Evolutionary conservation across 30 jellyfish, hydroid and myxozoan species (phyloP), one percentile per base, ranked within the genome.

Genomic region (Mastigias papua): DNA sequence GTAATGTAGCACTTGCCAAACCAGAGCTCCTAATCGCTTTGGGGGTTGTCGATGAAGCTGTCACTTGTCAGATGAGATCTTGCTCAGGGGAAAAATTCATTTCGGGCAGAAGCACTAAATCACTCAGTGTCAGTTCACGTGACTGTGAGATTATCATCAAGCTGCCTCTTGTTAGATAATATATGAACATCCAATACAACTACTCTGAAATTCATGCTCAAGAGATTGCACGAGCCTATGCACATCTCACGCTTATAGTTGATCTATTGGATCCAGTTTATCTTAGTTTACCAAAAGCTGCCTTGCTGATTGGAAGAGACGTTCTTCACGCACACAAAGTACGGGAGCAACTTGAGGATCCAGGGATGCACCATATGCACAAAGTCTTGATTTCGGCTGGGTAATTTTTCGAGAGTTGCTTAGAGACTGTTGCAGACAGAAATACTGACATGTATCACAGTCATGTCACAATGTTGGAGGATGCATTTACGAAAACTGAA

Each of bases 351-450:
- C 27, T 78, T 30, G 78, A 78, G 11, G 89, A 61, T 25, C 63
- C 80, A 34, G 34, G 22, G 33, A 37, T 22, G 63, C 89, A 37
- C 89, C 89, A 26, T 78, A 26, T 34, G 89, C 89, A 34, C 89
- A 54, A 30, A 61, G 89, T 54, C 80, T 78, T 16, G 80, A 78
- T 61, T 80, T 78, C 33, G 89, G 89, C 37, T 78, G 89, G 89
- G 78, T 62, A 22, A 62, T 49, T 34, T 49, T 54, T 61, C 50
- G 80, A 58, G 89, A 34, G 86, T 72, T 74, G 86, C 72, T 74
- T 74, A 74, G 72, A 74, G 22, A 50, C 32, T 27, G 34, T 72
- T 34, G 86, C 86, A 35, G 64, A 48, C 72, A 74, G 34, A 29
- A 1, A 25, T 11, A 35, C 72, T 74, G 48, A 46, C 16, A 34